Evolutionary conservation across 2,888 invertebrate species (phyloP).

Genomic region (Candidula unifasciata): DNA sequence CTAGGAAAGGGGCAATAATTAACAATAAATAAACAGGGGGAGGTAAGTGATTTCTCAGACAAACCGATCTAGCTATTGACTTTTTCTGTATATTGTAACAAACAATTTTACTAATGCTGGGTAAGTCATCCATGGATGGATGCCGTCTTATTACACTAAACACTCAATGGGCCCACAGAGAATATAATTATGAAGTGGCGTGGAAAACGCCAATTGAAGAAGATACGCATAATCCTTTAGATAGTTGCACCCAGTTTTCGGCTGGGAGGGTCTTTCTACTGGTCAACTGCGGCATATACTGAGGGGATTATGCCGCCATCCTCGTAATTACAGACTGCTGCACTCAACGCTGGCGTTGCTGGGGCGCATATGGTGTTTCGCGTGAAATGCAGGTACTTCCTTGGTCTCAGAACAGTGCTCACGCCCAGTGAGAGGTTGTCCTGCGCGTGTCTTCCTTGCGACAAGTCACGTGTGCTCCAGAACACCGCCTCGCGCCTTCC

Average conservation of each 20-base stretch:
- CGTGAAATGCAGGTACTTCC: conserved; percentile 44
- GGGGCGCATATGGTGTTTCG: conserved; percentile 36
- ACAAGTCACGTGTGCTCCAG: conserved; percentile 30
- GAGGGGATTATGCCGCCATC: conserved; percentile 20
- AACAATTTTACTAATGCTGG: no score
- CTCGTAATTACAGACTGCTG: conserved; percentile 26
- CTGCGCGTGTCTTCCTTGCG: conserved; percentile 22
- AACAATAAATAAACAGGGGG: no score
- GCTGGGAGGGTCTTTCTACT: not conserved
- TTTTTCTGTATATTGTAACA: no score
- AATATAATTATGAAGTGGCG: not conserved
- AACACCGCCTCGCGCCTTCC: conserved; percentile 26
- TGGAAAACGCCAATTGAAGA: not conserved
- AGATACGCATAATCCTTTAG: not conserved
- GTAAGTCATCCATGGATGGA: no score
- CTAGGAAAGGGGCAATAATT: no score
- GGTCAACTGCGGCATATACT: conserved; percentile 16
- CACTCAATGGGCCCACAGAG: not conserved
- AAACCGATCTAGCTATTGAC: no score
- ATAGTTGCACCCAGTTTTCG: not conserved
- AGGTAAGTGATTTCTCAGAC: no score
- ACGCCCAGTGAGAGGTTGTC: not conserved
- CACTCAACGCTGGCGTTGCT: not conserved
- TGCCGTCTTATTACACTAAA: not conserved
- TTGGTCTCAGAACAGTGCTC: conserved; percentile 37